Evolutionary conservation across 2,113 vertebrate species (phyloP).

Genomic region (Pseudorectes ferrugineus): DNA sequence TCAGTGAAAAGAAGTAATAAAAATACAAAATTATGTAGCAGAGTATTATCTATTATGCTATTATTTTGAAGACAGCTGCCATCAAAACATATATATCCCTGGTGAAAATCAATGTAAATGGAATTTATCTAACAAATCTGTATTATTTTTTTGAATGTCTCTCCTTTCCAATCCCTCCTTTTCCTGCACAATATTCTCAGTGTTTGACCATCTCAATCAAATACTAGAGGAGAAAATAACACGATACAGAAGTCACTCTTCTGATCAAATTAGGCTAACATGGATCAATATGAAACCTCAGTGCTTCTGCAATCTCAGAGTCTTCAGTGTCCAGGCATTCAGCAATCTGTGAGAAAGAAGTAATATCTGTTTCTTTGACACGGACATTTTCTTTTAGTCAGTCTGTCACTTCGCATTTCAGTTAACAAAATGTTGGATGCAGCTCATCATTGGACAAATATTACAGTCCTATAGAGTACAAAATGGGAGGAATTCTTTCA

Average conservation of each 20-base stretch:
- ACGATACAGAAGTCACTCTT: constrained; percentile 41
- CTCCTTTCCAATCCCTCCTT: neutral
- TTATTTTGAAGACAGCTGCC: constrained; percentile 25
- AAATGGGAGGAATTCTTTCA: constrained; percentile 49
- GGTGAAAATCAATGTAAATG: constrained; percentile 7
- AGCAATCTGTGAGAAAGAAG: constrained; percentile 68
- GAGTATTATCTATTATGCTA: neutral
- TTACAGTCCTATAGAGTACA: constrained; percentile 57
- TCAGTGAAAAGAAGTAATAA: neutral
- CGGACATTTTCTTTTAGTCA: constrained; percentile 81
- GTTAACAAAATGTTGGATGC: constrained; percentile 77
- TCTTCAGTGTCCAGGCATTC: constrained; percentile 50
- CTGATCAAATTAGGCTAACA: constrained; percentile 75
- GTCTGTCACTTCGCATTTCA: constrained; percentile 88
- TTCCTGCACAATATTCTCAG: neutral
- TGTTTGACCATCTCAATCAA: constrained; percentile 46
- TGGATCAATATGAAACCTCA: constrained; percentile 69
- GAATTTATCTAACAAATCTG: neutral
- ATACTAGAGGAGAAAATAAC: constrained; percentile 28
- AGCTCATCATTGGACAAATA: constrained; percentile 75
- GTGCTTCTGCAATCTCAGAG: constrained; percentile 28
- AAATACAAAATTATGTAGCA: neutral
- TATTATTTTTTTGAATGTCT: neutral
- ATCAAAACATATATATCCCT: neutral
- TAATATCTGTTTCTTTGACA: constrained; percentile 76